phyloP scores from a whole-genome alignment of 2,888 invertebrate genomes.

The Sclerodermus sp. region DNA sequence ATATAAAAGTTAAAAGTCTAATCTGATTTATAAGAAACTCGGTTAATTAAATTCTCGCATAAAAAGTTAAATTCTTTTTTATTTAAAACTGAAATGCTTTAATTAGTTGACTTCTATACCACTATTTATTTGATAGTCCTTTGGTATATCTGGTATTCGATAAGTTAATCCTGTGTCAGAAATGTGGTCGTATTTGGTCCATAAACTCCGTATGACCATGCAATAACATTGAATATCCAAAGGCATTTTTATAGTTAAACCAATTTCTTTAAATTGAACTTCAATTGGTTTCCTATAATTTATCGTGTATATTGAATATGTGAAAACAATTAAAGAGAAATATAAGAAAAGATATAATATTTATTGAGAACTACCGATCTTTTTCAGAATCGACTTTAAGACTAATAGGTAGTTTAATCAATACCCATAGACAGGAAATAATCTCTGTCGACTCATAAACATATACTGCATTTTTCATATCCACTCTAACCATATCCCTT shows the following conservation, averaged over 20 bases:
- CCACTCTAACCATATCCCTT: slow-evolving; percentile 55
- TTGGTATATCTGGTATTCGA: slow-evolving; percentile 49
- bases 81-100: too few species aligned
- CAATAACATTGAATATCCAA: slow-evolving; percentile 61
- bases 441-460: slow-evolving; percentile 52
- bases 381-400: slow-evolving; percentile 41
- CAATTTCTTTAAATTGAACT: slow-evolving; percentile 62
- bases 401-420: slow-evolving; percentile 55
- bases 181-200: slow-evolving; percentile 64
- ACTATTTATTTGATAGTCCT: slow-evolving; percentile 32
- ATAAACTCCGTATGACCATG: slow-evolving; percentile 63
- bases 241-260: slow-evolving; percentile 62
- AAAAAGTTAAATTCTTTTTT: too few species aligned
- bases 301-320: background rate
- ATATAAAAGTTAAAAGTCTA: too few species aligned
- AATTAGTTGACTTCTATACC: background rate
- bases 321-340: background rate
- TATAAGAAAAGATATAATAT: too few species aligned
- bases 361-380: slow-evolving; percentile 30
- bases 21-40: too few species aligned
- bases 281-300: slow-evolving; percentile 59
- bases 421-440: slow-evolving; percentile 58
- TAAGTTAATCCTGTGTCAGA: slow-evolving; percentile 59
- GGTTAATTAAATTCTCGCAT: too few species aligned
- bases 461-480: slow-evolving; percentile 58